Evolutionary conservation across 1,140 invertebrate genomes (phyloP).

Genomic region (Subanguina moxae): DNA sequence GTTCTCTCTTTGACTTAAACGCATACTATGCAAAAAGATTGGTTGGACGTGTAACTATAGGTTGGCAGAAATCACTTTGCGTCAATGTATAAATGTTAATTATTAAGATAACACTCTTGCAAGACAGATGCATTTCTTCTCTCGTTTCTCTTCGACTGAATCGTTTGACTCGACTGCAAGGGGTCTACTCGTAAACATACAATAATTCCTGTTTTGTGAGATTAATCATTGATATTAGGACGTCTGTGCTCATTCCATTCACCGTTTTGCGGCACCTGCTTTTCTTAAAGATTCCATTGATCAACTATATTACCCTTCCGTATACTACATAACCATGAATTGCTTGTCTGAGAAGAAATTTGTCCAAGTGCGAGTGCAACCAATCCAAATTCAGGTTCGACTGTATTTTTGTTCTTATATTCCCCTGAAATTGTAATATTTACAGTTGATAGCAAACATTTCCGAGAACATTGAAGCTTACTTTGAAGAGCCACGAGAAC

Average conservation of each 20-base stretch:
- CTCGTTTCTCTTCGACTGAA: constrained; percentile 17
- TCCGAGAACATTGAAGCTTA: constrained; percentile 26
- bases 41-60: not conserved
- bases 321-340: constrained; percentile 18
- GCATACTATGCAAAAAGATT: constrained; percentile 32
- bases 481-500: constrained; percentile 16
- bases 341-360: constrained; percentile 1
- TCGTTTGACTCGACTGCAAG: not conserved
- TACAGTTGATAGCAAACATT: constrained; percentile 23
- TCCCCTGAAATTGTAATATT: constrained; percentile 10
- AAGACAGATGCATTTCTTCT: constrained; percentile 26
- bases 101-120: constrained; percentile 18
- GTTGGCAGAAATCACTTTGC: not conserved
- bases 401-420: not conserved
- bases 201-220: not conserved
- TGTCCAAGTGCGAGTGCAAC: constrained; percentile 22
- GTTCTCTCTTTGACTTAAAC: constrained; percentile 31
- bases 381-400: constrained; percentile 27
- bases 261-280: constrained; percentile 27
- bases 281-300: constrained; percentile 35
- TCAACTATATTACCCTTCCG: constrained; percentile 32
- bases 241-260: constrained; percentile 5
- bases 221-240: constrained; percentile 18
- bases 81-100: constrained; percentile 4
- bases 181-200: not conserved